These are phyloP conservation scores for Mesorhabditis belari DNA, from an alignment of 2,888 invertebrate genomes.

Conservation along the genomic window DNA sequence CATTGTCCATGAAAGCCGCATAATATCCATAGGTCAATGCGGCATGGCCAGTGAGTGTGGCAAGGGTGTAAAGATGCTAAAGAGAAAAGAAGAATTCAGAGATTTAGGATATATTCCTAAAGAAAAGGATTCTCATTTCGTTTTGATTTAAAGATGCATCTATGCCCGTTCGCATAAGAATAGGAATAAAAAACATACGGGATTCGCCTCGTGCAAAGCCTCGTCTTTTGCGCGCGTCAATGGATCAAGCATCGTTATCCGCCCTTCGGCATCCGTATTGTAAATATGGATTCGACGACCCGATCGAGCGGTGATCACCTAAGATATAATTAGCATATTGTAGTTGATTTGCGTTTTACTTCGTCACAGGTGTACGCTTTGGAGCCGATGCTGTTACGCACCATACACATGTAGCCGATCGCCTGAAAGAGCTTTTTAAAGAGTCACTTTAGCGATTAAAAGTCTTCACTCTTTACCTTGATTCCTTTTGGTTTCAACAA, in stretches of 20 bases:
- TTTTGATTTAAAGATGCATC: no score
- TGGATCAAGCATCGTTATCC: conserved; percentile 65
- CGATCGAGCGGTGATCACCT: conserved; percentile 59
- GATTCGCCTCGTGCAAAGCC: conserved; percentile 21
- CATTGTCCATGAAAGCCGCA: conserved; percentile 49
- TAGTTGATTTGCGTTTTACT: conserved; percentile 55
- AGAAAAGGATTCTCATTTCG: no score
- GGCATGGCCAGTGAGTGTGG: conserved; percentile 46
- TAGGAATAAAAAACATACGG: no score
- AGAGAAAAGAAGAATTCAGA: no score
- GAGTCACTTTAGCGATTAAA: not conserved
- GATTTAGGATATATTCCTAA: no score
- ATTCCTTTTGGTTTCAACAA: conserved; percentile 43
- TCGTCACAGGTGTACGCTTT: conserved; percentile 66
- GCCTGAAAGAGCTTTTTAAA: conserved; percentile 55
- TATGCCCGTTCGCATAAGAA: no score
- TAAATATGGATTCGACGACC: conserved; percentile 78
- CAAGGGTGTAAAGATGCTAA: conserved; percentile 67
- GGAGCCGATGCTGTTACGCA: conserved; percentile 80
- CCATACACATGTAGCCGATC: conserved; percentile 75
- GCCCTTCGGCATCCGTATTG: conserved; percentile 91
- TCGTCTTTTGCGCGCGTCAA: conserved; percentile 41
- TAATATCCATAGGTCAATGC: conserved; percentile 42
- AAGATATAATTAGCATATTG: conserved; percentile 10
- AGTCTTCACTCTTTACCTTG: conserved; percentile 16